Conservation (phyloP, 2,113 vertebrate species). For the Ammodytes marinus region DNA sequence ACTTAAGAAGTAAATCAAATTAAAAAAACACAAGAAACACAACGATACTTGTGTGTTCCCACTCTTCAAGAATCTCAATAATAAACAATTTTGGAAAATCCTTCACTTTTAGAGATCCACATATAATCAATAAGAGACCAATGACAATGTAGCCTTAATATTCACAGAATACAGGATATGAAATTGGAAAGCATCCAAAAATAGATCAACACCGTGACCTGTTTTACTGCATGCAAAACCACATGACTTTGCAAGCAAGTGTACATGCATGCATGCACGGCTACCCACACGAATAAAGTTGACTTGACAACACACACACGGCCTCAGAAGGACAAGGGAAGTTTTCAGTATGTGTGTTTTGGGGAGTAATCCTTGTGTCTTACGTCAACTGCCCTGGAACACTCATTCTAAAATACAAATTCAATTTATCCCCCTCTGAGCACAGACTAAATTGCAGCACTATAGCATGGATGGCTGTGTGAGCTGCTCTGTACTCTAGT, state of each 20-base stretch:
- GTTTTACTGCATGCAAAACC: constrained; percentile 64
- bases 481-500: constrained; percentile 31
- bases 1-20: not conserved
- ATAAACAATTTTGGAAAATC: not conserved
- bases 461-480: not conserved
- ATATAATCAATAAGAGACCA: not conserved
- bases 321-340: not conserved
- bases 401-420: not conserved
- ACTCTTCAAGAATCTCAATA: not conserved
- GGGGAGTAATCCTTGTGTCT: not conserved
- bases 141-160: not conserved
- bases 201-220: constrained; percentile 45
- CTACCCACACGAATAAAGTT: constrained; percentile 39
- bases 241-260: constrained; percentile 22
- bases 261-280: not conserved
- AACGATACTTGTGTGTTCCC: not conserved
- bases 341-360: not conserved
- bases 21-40: not conserved
- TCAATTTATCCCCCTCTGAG: not conserved
- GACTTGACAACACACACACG: constrained; percentile 31
- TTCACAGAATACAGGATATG: not conserved
- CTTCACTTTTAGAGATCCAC: not conserved
- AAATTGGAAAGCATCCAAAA: constrained; percentile 14
- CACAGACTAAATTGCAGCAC: constrained; percentile 1
- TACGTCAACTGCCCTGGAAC: not conserved